Conservation (phyloP, 1,140 invertebrate genomes). For the Scylla paramamosain region DNA sequence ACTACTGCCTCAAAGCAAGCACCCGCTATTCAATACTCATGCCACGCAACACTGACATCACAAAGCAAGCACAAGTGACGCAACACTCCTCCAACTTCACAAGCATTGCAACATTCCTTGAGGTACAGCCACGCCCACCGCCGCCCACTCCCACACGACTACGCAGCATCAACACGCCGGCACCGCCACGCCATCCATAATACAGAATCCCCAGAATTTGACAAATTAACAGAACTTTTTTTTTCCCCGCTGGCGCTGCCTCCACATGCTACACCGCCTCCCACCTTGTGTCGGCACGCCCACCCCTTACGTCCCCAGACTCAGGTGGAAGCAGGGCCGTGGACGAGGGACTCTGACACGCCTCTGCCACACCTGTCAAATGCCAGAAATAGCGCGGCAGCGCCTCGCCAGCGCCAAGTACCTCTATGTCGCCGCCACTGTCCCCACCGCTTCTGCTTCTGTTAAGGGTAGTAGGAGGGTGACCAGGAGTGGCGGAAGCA, state of each 20-base stretch:
- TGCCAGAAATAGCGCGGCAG: background rate
- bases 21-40: too few species aligned
- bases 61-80: too few species aligned
- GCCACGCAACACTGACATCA: too few species aligned
- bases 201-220: background rate
- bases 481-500: conserved; percentile 53
- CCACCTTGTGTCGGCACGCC: background rate
- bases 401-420: background rate
- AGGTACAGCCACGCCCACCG: too few species aligned
- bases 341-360: background rate
- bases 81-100: too few species aligned
- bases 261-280: background rate
- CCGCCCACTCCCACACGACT: too few species aligned
- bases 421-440: background rate
- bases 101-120: too few species aligned
- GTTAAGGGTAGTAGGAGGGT: background rate
- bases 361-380: conserved; percentile 4
- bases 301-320: background rate
- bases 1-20: background rate
- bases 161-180: too few species aligned
- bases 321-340: background rate
- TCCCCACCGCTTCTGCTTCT: background rate
- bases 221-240: background rate
- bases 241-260: background rate
- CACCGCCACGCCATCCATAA: too few species aligned